Base-by-base conservation (phyloP, 92 coral and sea anemone species). In the Isaurus tuberculatus region DNA sequence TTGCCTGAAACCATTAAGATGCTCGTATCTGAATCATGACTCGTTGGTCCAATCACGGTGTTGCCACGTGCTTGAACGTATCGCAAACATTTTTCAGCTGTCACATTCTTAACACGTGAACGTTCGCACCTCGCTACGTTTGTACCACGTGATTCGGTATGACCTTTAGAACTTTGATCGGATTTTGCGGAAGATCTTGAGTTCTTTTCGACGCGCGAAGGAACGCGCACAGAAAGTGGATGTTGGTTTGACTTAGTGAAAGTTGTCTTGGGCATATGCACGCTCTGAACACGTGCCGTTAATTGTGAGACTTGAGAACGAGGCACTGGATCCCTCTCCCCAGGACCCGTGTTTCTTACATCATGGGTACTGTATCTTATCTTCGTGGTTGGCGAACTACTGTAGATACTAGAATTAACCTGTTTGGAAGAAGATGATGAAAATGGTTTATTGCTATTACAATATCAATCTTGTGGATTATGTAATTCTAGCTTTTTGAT, bases 331-430 rank as follows among this genome's bases (percentile, higher is more conserved):
- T 48, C 63, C 17, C 65, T 61, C 51, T 74, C 48, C 2, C n/a
- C 4, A 57, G 48, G 1, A 49, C 44, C 3, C 20, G 30, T 31
- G 28, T 36, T 75, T 33, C 44, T 37, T 37, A 77, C 69, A 27
- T 58, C 51, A 34, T 53, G 82, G 14, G 82, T 77, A 40, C 82
- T 77, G 69, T 77, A 77, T 9, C 22, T 77, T 55, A 77, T 77
- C 23, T 43, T 57, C 69, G 15, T 34, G 14, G 70, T 25, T 32
- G 82, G 70, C 13, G 82, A 32, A 10, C 23, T 5, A 43, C 25
- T 77, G 23, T 60, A 58, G 16, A 61, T 60, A 30, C 14, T 77
- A 5, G 51, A 4, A 9, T 55, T 55, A 20, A 10, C 65, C 66
- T 51, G 80, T 26, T 20, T 31, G 26, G 11, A 19, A 31, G 29